These are phyloP conservation scores for Pachymerium ferrugineum DNA, from an alignment of 2,888 invertebrate species.

Conservation along the genomic window DNA sequence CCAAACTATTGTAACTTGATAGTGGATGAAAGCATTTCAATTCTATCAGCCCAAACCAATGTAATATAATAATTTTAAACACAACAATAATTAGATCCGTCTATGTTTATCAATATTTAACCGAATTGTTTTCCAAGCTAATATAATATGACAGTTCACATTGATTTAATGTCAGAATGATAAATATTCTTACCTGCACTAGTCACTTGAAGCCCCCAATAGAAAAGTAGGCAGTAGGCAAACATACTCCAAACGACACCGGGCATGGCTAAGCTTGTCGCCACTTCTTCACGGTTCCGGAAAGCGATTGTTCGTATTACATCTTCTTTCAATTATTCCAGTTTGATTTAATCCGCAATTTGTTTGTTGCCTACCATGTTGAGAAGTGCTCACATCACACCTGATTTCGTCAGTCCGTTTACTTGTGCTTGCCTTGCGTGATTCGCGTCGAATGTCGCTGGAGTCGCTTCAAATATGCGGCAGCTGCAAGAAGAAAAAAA, in stretches of 20 bases:
- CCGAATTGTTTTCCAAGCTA: too few species aligned
- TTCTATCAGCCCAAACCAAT: neutral
- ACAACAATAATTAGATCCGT: too few species aligned
- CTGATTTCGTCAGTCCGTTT: neutral
- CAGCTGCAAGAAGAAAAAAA: conserved; percentile 12
- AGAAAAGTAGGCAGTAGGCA: neutral
- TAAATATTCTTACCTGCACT: neutral
- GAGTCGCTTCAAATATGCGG: conserved; percentile 14
- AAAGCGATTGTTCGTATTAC: too few species aligned
- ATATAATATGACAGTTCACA: neutral
- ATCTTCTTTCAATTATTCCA: neutral
- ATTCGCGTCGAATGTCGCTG: neutral
- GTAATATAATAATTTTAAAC: neutral
- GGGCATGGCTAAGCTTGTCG: neutral
- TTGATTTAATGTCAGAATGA: neutral
- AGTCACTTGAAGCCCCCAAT: neutral
- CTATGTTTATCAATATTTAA: too few species aligned
- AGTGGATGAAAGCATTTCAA: neutral
- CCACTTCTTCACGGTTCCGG: neutral
- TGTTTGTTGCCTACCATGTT: neutral
- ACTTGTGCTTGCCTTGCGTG: neutral
- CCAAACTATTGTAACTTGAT: neutral
- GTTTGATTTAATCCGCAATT: neutral
- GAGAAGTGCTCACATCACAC: neutral
- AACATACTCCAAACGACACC: neutral